Base-by-base conservation (phyloP, 2,113 vertebrate species). In the Python bivittatus region DNA sequence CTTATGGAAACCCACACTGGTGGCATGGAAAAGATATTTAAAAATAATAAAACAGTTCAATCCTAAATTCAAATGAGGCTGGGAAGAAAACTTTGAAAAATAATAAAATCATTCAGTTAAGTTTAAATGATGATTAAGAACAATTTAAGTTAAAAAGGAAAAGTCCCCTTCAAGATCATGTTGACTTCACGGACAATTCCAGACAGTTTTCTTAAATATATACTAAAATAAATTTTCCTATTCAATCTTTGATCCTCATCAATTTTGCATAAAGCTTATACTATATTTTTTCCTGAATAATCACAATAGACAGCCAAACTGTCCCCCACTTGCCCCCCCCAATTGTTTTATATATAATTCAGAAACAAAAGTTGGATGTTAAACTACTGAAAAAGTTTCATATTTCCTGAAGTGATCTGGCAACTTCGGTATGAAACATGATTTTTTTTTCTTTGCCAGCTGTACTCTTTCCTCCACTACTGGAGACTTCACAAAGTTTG, bases 401-500 rank as follows among this genome's bases (percentile, higher is more conserved):
- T 23, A 27, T 52, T 2, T 48, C 94, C 44, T 12, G 58, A 84
- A 92, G 38, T 90, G 22, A 57, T 53, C 72, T 84, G 17, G 72
- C 52, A 89, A 0, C 64, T 96, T 38, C 57, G 72, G 38, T 88
- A 6, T 60, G 86, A 95, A 96, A 90, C 23, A 12, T 44, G 25
- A 22, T 25, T 92, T 93, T 91, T 93, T 92, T 91, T 48, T 38
- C 72, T 94, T 96, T 96, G 87, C 52, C 90, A 92, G 29, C 48
- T 94, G 42, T n/a, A 48, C 13, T 91, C 44, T 27, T 85, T 96
- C 95, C 91, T 90, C 91, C 95, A 92, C 48, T 38, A 92, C 60
- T 94, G 88, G 86, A 92, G 52, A 57, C 91, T 92, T 91, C 91
- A 86, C 44, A 0, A 92, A 95, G 91, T 97, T 97, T 97, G 93